Evolutionary conservation across 2,888 invertebrate species (phyloP).

Genomic region (Odontocolon sp.): DNA sequence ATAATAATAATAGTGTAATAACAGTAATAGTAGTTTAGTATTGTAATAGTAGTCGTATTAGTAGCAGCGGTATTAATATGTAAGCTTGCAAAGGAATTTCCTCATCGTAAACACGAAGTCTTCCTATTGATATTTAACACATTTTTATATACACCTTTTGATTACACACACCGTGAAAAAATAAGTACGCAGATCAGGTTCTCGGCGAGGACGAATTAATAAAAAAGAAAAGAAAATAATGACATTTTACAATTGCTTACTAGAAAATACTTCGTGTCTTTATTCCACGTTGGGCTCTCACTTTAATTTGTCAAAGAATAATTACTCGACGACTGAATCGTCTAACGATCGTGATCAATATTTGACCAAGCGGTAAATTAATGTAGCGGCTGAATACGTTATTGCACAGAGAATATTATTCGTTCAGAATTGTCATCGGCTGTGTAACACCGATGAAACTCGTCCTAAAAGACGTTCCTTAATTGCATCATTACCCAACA

Average conservation of each 20-base stretch:
- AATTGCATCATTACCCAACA: too few relatives aligned
- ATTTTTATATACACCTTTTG: background rate
- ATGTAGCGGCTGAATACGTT: slow-evolving; percentile 51
- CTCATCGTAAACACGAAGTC: too few relatives aligned
- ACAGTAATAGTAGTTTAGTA: slow-evolving; percentile 32
- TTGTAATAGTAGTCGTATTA: slow-evolving; percentile 25
- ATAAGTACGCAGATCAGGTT: slow-evolving; percentile 58
- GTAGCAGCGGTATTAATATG: slow-evolving; percentile 49
- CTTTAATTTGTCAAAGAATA: slow-evolving; percentile 47
- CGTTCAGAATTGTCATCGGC: slow-evolving; percentile 37
- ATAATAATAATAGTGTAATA: background rate
- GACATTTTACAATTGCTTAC: slow-evolving; percentile 29
- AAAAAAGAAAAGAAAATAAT: slow-evolving; percentile 16
- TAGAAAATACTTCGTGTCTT: slow-evolving; percentile 55
- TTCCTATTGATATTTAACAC: slow-evolving; percentile 41
- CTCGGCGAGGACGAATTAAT: slow-evolving; percentile 26
- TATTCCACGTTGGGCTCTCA: slow-evolving; percentile 41
- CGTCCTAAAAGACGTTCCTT: too few relatives aligned
- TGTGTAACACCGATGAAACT: too few relatives aligned
- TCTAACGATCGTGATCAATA: slow-evolving; percentile 20
- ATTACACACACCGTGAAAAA: slow-evolving; percentile 8
- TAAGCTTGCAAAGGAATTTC: slow-evolving; percentile 44
- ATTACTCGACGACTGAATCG: slow-evolving; percentile 22
- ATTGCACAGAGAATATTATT: slow-evolving; percentile 65
- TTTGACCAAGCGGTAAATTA: slow-evolving; percentile 35